phyloP scores from a whole-genome alignment of 2,113 vertebrate species.

The Prietella phreatophila region DNA sequence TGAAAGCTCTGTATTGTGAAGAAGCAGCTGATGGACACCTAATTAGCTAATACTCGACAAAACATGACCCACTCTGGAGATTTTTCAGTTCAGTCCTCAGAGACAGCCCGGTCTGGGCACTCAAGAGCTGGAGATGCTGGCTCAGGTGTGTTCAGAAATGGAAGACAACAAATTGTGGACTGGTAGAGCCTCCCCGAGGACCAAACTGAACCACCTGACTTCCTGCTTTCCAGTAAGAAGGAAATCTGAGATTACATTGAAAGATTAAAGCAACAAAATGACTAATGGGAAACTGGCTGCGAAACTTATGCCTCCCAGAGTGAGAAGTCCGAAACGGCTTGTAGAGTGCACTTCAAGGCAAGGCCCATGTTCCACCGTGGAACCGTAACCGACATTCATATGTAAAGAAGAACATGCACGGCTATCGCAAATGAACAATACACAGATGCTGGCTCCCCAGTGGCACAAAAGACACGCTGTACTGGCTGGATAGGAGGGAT shows the following conservation, averaged over 20 bases:
- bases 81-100: background rate
- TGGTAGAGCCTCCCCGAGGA: background rate
- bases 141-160: conserved; percentile 4
- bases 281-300: background rate
- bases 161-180: background rate
- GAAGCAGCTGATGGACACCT: background rate
- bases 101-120: background rate
- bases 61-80: background rate
- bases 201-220: background rate
- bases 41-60: conserved; percentile 2
- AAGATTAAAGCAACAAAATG: background rate
- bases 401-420: background rate
- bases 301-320: background rate
- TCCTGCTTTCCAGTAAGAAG: background rate
- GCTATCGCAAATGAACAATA: background rate
- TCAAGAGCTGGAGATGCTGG: background rate
- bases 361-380: background rate
- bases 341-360: background rate
- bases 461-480: background rate
- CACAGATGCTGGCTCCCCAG: background rate
- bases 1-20: background rate
- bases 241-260: background rate
- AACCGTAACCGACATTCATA: background rate
- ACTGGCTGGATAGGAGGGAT: background rate
- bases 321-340: background rate